Percentiles rank a stretch among this genome's conserved stretches.
Conservation (phyloP, 2,113 vertebrate genomes). For the Chionis minor region DNA sequence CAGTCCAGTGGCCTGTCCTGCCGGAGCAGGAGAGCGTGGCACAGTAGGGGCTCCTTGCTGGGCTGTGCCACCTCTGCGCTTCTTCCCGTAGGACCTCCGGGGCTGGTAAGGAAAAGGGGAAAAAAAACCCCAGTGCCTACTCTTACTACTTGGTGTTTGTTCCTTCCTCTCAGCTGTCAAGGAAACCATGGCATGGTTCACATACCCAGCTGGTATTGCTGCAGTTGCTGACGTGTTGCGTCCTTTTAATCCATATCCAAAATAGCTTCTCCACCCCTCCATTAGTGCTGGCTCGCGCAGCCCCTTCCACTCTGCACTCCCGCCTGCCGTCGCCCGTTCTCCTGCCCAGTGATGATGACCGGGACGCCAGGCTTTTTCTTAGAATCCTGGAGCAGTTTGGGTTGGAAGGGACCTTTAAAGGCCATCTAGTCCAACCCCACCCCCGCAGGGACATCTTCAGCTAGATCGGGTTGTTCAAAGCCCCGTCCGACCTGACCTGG, state of each 20-base stretch:
- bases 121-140: background rate
- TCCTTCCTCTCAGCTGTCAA: conserved; percentile 6
- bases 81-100: background rate
- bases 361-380: background rate
- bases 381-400: background rate
- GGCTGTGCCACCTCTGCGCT: background rate
- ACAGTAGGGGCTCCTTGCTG: conserved; percentile 51
- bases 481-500: accelerated
- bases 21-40: conserved; percentile 79
- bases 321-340: background rate
- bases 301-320: background rate
- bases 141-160: background rate
- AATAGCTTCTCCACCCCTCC: background rate
- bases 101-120: background rate
- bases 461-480: background rate
- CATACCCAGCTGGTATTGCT: background rate
- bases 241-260: background rate
- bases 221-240: background rate
- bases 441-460: background rate
- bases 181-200: background rate
- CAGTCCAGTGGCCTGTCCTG: conserved; percentile 82
- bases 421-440: background rate
- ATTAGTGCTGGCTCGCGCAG: background rate
- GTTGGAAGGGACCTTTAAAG: background rate
- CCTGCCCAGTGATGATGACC: background rate